Percentiles rank a stretch among this genome's conserved stretches.
Evolutionary conservation across 1,140 invertebrate genomes (phyloP).

Genomic region (Caenorhabditis tropicalis): DNA sequence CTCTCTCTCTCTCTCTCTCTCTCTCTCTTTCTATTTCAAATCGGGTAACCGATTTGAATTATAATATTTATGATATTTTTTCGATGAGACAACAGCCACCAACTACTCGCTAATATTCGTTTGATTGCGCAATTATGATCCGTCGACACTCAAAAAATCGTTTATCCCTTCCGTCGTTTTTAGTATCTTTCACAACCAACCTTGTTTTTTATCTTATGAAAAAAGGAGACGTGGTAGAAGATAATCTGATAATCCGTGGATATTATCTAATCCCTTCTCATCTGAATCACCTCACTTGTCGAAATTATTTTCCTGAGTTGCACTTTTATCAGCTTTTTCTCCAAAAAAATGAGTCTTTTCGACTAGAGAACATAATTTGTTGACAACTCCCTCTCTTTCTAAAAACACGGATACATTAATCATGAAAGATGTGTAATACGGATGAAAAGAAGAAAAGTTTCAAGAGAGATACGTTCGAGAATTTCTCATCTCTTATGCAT

Average conservation of each 20-base stretch:
- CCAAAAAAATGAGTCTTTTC: not conserved
- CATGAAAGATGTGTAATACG: slow-evolving; percentile 10
- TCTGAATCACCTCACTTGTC: slow-evolving; percentile 8
- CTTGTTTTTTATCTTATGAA: not conserved
- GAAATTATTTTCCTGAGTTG: not conserved
- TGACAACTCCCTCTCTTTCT: not conserved
- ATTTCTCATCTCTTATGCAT: slow-evolving; percentile 23
- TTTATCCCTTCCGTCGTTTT: not conserved
- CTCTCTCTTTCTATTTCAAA: too few species aligned
- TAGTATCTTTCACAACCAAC: not conserved
- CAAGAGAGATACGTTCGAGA: not conserved
- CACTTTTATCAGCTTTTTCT: not conserved
- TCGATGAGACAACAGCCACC: not conserved
- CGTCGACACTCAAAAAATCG: not conserved
- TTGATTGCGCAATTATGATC: slow-evolving; percentile 28
- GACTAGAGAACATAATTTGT: not conserved
- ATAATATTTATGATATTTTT: slow-evolving; percentile 16
- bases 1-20: not conserved
- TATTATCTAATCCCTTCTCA: not conserved
- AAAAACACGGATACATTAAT: slow-evolving; percentile 8
- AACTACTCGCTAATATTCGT: not conserved
- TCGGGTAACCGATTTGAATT: slow-evolving; percentile 4
- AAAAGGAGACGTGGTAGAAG: not conserved
- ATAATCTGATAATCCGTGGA: slow-evolving; percentile 21
- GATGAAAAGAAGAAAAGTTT: not conserved